Evolutionary conservation across 2,888 invertebrate genomes (phyloP).

Genomic region (Microctonus aethiopoides): DNA sequence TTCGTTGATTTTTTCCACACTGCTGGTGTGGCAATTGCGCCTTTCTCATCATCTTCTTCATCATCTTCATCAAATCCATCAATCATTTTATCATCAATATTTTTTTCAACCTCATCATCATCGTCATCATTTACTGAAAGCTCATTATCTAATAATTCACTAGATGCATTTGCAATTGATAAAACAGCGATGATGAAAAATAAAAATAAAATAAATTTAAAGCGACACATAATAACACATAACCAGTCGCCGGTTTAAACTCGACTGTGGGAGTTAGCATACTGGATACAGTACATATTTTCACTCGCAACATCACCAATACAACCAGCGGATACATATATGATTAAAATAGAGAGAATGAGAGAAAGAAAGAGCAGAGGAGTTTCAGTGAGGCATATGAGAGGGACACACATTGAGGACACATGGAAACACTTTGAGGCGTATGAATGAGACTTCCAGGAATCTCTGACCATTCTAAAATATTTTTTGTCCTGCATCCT

Average conservation of each 20-base stretch:
- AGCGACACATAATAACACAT: slow-evolving; percentile 32
- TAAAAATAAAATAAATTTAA: slow-evolving; percentile 31
- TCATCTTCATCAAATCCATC: slow-evolving; percentile 33
- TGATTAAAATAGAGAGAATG: slow-evolving; percentile 22
- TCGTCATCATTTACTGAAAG: slow-evolving; percentile 33
- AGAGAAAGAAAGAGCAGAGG: slow-evolving; percentile 1
- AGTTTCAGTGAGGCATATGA: neutral
- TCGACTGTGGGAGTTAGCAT: slow-evolving; percentile 32
- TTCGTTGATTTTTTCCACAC: neutral
- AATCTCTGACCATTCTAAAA: neutral
- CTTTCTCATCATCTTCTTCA: slow-evolving; percentile 28
- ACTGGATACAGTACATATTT: neutral
- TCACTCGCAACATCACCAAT: slow-evolving; percentile 8
- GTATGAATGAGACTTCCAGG: neutral
- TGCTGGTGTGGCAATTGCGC: neutral
- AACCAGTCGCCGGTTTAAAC: slow-evolving; percentile 33
- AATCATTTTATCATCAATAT: neutral
- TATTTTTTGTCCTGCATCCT: no score
- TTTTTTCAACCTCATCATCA: slow-evolving; percentile 10
- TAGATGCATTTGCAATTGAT: neutral
- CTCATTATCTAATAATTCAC: slow-evolving; percentile 34
- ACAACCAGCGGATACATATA: slow-evolving; percentile 8
- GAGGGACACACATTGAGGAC: slow-evolving; percentile 10
- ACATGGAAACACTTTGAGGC: neutral
- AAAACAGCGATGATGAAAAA: slow-evolving; percentile 21